Percentiles rank a stretch among this genome's conserved stretches.
Conservation (phyloP, 2,888 invertebrate genomes). For the Catocala sponsa region DNA sequence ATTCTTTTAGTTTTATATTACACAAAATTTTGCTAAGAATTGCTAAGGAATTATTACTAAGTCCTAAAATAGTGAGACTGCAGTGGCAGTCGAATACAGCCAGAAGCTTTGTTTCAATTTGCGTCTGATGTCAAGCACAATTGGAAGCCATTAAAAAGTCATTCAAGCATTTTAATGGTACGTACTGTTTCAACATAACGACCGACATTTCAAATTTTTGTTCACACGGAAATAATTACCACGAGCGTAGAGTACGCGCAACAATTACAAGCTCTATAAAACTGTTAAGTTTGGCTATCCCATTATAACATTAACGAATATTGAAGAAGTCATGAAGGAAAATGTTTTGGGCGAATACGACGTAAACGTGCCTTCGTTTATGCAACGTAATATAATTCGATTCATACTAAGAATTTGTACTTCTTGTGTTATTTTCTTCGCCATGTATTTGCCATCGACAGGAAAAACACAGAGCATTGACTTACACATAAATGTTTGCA, state of each 20-base stretch:
- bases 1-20: not conserved
- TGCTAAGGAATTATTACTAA: not conserved
- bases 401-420: too few relatives aligned
- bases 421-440: not conserved
- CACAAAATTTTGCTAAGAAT: not conserved
- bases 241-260: conserved; percentile 22
- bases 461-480: conserved; percentile 40
- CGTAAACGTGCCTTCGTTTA: too few relatives aligned
- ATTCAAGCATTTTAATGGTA: conserved; percentile 49
- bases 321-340: not conserved
- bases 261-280: conserved; percentile 35
- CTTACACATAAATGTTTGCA: conserved; percentile 51
- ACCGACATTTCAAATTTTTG: conserved; percentile 35
- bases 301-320: conserved; percentile 9
- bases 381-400: too few relatives aligned
- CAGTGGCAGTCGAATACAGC: not conserved
- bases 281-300: conserved; percentile 18
- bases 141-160: conserved; percentile 48
- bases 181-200: conserved; percentile 39
- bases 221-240: conserved; percentile 62
- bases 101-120: conserved; percentile 19
- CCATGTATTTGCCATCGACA: conserved; percentile 18
- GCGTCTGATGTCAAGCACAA: conserved; percentile 22
- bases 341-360: too few relatives aligned
- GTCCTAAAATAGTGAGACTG: not conserved